Percentiles rank a stretch among this genome's conserved stretches.
Evolutionary conservation across 2,888 invertebrate species (phyloP).

Genomic region (Tipula helvola): DNA sequence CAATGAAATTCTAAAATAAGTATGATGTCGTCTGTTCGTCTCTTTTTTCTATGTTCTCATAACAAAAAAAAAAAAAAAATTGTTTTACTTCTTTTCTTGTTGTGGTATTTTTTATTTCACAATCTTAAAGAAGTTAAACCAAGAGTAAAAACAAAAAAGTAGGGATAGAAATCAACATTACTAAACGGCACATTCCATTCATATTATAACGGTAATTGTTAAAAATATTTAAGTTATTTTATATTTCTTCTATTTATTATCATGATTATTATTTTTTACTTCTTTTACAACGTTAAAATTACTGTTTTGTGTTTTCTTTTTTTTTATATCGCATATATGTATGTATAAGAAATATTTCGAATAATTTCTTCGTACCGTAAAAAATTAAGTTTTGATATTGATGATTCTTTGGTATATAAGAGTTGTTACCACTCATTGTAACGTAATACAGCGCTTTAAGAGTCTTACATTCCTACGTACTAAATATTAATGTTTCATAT

Average conservation of each 20-base stretch:
- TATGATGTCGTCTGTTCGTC: neutral
- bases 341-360: neutral
- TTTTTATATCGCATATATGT: neutral
- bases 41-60: neutral
- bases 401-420: neutral
- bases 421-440: neutral
- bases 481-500: too few relatives aligned
- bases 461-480: neutral
- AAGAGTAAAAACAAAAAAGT: neutral
- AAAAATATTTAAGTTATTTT: neutral
- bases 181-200: slow-evolving; percentile 4
- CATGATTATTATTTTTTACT: neutral
- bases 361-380: neutral
- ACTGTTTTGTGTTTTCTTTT: neutral
- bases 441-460: neutral
- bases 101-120: neutral
- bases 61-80: neutral
- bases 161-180: slow-evolving; percentile 4
- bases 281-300: neutral
- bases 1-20: neutral
- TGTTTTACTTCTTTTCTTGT: neutral
- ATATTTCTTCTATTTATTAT: slow-evolving; percentile 4
- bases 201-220: slow-evolving; percentile 4
- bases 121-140: neutral
- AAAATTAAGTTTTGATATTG: neutral